Evolutionary conservation across 2,797 vertebrate species (phyloP).

Genomic region (Chloroceryle amazona): DNA sequence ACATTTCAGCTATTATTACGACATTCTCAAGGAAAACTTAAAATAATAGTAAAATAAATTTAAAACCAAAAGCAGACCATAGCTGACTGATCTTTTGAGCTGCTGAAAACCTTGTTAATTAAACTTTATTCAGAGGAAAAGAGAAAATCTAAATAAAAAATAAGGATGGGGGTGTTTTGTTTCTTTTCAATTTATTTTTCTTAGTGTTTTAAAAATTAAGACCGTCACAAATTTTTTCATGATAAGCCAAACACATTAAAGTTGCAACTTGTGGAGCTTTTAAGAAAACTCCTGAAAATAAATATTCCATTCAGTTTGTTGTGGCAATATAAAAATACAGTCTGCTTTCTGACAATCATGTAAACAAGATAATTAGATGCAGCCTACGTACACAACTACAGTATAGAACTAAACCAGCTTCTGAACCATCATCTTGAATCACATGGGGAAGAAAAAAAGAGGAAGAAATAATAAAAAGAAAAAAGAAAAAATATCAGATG

Average conservation of each 20-base stretch:
- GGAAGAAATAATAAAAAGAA: neutral
- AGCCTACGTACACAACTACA: neutral
- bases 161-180: too few relatives aligned
- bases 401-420: neutral
- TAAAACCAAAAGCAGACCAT: neutral
- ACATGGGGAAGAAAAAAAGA: neutral
- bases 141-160: too few relatives aligned
- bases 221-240: neutral
- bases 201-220: neutral
- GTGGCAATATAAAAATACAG: neutral
- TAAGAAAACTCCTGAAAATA: neutral
- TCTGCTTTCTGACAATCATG: neutral
- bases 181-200: neutral
- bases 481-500: accelerated
- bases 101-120: neutral
- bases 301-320: neutral
- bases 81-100: accelerated
- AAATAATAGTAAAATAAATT: neutral
- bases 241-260: neutral
- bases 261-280: neutral
- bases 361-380: neutral
- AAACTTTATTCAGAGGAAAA: too few relatives aligned
- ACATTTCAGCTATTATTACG: neutral
- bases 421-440: neutral
- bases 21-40: neutral